Conservation (phyloP, 1,140 invertebrate genomes). For the Portunus trituberculatus region DNA sequence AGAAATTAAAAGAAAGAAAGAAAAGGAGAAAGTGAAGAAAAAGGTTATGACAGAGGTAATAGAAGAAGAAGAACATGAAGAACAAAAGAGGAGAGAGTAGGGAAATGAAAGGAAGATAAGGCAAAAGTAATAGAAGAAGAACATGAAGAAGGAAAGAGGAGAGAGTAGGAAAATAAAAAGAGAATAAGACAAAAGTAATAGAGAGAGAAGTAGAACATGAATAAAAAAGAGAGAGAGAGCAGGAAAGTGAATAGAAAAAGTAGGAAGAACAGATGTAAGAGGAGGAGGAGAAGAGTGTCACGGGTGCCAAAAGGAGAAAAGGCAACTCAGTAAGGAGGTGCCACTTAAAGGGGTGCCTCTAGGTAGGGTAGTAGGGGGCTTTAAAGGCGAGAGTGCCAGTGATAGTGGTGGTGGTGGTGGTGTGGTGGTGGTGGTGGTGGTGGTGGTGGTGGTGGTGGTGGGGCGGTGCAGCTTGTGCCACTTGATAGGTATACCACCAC, state of each 20-base stretch:
- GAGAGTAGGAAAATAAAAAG: not conserved
- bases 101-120: not conserved
- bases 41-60: not conserved
- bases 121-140: not conserved
- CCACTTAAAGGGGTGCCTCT: too few species aligned
- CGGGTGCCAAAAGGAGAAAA: too few species aligned
- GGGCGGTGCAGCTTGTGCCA: too few species aligned
- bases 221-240: not conserved
- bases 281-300: not conserved
- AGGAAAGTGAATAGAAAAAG: not conserved
- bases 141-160: not conserved
- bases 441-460: too few species aligned
- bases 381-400: too few species aligned
- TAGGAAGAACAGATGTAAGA: not conserved
- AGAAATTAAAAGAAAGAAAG: not conserved
- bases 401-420: too few species aligned
- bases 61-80: too few species aligned
- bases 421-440: too few species aligned
- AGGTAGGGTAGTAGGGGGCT: too few species aligned
- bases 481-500: too few species aligned
- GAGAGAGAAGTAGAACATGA: not conserved
- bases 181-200: not conserved
- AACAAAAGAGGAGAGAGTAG: not conserved
- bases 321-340: too few species aligned
- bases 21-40: not conserved